phyloP scores from a whole-genome alignment of 2,888 invertebrate genomes.

The Chloroclystis v-ata region DNA sequence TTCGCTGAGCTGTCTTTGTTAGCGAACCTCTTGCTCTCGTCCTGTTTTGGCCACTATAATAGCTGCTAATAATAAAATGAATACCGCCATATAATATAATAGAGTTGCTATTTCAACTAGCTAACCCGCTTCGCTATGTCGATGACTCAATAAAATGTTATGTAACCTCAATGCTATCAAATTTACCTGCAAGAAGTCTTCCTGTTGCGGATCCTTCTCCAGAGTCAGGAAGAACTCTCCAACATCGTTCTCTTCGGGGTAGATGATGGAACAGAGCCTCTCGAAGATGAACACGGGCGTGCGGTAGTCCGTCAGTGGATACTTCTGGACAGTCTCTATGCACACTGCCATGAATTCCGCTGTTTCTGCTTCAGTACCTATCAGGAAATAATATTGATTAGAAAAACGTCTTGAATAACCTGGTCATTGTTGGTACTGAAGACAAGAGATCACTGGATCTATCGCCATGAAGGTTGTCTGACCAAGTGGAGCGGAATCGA shows the following conservation, averaged over 20 bases:
- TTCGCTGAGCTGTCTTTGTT: no score
- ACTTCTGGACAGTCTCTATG: conserved; percentile 95
- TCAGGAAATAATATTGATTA: neutral
- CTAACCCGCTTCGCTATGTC: no score
- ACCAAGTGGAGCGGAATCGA: no score
- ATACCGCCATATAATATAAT: no score
- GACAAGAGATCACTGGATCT: neutral
- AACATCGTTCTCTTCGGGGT: conserved; percentile 97
- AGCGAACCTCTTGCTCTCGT: no score
- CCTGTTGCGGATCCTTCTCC: conserved; percentile 99
- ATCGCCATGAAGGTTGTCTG: no score
- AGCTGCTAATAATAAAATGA: no score
- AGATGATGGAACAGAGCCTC: conserved; percentile 96
- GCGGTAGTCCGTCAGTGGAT: conserved; percentile 92
- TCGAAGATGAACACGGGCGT: conserved; percentile 99
- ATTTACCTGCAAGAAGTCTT: conserved; percentile 93
- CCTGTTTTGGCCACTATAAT: no score
- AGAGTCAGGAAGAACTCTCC: conserved; percentile 97
- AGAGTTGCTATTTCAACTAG: no score
- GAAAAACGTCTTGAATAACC: no score
- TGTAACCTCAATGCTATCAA: neutral
- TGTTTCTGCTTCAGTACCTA: conserved; percentile 95
- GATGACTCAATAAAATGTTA: no score
- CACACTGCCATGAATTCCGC: conserved; percentile 98
- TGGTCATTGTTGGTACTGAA: neutral